phyloP scores from a whole-genome alignment of 2,113 vertebrate genomes.

The Pedetes capensis region DNA sequence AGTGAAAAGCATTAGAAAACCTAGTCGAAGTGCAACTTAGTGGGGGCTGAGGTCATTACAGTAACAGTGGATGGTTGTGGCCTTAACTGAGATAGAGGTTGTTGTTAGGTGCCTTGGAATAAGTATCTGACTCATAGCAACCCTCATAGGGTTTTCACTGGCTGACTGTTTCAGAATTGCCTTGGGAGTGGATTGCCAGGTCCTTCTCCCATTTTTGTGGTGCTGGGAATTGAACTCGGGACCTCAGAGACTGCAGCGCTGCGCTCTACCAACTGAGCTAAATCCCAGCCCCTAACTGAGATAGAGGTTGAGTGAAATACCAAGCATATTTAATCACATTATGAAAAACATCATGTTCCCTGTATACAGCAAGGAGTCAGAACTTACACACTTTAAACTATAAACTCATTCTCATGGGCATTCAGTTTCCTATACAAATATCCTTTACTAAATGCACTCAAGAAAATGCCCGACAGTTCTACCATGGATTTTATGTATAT shows the following conservation, averaged over 20 bases:
- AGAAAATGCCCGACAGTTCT: not conserved
- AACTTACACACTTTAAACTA: constrained; percentile 32
- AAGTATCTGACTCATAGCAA: too few relatives aligned
- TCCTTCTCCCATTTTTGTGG: too few relatives aligned
- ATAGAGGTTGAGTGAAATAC: not conserved
- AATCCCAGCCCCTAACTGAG: not conserved
- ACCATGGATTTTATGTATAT: not conserved
- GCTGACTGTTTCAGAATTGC: too few relatives aligned
- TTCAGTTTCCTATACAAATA: not conserved
- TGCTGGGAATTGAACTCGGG: too few relatives aligned
- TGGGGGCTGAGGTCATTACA: too few relatives aligned
- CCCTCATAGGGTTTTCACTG: too few relatives aligned
- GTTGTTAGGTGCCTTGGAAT: too few relatives aligned
- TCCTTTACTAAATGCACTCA: not conserved
- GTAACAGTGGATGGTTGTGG: not conserved
- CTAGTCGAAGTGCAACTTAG: not conserved
- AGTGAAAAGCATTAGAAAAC: not conserved
- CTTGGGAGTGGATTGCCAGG: too few relatives aligned
- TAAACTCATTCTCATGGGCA: not conserved
- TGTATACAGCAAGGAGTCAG: not conserved
- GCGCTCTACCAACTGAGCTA: too few relatives aligned
- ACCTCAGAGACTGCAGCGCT: too few relatives aligned
- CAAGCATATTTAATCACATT: not conserved
- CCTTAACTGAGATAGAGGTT: too few relatives aligned
- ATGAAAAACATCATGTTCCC: not conserved